Conservation (phyloP, 2,113 vertebrate species). For the Elgaria multicarinata region DNA sequence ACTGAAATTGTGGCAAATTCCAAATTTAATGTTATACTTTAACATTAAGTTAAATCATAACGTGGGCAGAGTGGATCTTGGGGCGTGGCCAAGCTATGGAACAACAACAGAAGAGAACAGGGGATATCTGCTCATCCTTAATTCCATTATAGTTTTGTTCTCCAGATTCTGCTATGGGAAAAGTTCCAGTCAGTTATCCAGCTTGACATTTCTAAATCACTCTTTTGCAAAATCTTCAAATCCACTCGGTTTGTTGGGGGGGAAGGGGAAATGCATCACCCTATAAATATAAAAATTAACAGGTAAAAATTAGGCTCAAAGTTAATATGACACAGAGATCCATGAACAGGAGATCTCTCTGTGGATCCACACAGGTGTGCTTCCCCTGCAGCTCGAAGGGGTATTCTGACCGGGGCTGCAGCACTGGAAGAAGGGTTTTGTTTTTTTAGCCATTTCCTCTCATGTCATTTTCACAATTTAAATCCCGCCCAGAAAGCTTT, state of each 20-base stretch:
- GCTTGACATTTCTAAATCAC: neutral
- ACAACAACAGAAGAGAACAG: neutral
- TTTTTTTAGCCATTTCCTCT: neutral
- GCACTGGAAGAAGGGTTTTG: neutral
- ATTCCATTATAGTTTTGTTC: neutral
- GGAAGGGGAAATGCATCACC: neutral
- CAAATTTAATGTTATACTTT: slow-evolving; percentile 4
- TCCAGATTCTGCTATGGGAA: neutral
- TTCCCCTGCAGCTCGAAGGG: neutral
- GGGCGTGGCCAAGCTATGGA: neutral
- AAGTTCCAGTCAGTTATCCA: neutral
- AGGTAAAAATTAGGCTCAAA: neutral
- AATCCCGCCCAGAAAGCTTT: neutral
- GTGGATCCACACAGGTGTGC: too few relatives aligned
- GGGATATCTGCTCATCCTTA: neutral
- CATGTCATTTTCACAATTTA: neutral
- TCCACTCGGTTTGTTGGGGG: neutral
- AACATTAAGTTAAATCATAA: neutral
- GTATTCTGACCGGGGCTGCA: too few relatives aligned
- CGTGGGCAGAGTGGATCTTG: neutral
- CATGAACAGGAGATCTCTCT: too few relatives aligned
- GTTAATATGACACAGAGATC: neutral
- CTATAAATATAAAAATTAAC: neutral
- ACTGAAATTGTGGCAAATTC: neutral
- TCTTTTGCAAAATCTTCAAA: neutral